Base-by-base conservation (phyloP, 30 jellyfish, hydroid and myxozoan genomes). In the Rhopilema esculentum region DNA sequence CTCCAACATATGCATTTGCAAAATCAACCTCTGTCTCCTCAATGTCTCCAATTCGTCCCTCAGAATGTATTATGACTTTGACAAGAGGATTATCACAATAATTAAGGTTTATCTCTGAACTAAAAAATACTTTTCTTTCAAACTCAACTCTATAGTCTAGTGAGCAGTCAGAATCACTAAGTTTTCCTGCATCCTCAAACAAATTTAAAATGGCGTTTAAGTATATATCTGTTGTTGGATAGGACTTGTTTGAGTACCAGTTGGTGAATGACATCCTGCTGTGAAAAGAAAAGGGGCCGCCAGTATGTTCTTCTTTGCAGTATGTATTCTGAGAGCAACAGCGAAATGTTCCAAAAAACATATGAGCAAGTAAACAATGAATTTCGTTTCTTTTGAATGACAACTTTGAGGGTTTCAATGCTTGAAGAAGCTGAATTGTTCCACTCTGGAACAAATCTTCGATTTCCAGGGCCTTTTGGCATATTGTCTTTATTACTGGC, bases 1-100 rank as follows among this genome's bases (percentile, higher is more conserved):
- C 76, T 53, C 88, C 88, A n/a, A 77, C 88, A 52, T 48, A 53
- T 27, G 88, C 88, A 77, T 77, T 77, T 16, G 88, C 88, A 77
- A 77, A 77, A 28, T 77, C 88, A 57, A 77, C 31, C 77, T 77
- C 88, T 9, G 29, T 20, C 16, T 77, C 77, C 48, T 64, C 88
- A 9, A 53, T 29, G 31, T 77, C 88, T 27, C 88, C 88, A 17
- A 77, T 77, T 18, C 88, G 53, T 4, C 88, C 88, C 7, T 57
- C 32, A 4, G 16, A 4, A 77, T 50, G 77, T 9, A 64, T 63
- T n/a, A 0, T 77, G 2, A 77, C 77, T 25, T 26, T 51, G 48
- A 77, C 66, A 20, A 77, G 76, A 16, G 51, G 61, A 16, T 2
- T 0, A 27, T 51, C 67, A 27, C 66, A 77, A 4, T 16, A 15